Conservation (phyloP, 2,888 invertebrate species). For the Andrena dorsata region DNA sequence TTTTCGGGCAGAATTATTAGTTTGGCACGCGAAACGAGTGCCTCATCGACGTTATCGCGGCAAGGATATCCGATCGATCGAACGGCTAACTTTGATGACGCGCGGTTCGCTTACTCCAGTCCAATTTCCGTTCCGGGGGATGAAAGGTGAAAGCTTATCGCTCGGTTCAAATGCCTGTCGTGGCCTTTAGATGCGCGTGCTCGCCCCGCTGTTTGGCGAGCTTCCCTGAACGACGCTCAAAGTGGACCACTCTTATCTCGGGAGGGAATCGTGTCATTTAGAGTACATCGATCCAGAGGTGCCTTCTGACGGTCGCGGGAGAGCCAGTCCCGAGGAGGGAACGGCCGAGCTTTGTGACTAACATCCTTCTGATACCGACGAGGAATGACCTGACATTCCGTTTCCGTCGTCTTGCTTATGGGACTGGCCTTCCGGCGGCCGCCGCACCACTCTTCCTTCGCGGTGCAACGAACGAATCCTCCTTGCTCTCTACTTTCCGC, state of each 20-base stretch:
- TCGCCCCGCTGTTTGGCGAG: conserved; percentile 59
- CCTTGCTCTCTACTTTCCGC: not conserved
- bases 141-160: conserved; percentile 62
- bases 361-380: conserved; percentile 28
- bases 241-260: conserved; percentile 66
- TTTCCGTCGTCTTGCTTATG: conserved; percentile 9
- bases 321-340: conserved; percentile 5
- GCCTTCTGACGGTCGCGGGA: conserved; percentile 29
- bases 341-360: conserved; percentile 23
- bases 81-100: conserved; percentile 43
- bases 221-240: conserved; percentile 56
- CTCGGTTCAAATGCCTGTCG: conserved; percentile 63
- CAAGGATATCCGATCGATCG: not conserved
- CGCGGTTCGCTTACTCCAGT: conserved; percentile 31
- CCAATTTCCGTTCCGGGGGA: conserved; percentile 65
- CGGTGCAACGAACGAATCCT: not conserved
- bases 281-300: conserved; percentile 43
- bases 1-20: not conserved
- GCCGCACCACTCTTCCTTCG: not conserved
- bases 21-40: not conserved
- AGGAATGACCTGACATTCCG: conserved; percentile 35
- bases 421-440: conserved; percentile 8
- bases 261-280: conserved; percentile 66
- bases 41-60: conserved; percentile 19
- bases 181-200: conserved; percentile 53